These are phyloP conservation scores for Bubo blakistoni DNA, from an alignment of 2,113 vertebrate species.

Conservation along the genomic window DNA sequence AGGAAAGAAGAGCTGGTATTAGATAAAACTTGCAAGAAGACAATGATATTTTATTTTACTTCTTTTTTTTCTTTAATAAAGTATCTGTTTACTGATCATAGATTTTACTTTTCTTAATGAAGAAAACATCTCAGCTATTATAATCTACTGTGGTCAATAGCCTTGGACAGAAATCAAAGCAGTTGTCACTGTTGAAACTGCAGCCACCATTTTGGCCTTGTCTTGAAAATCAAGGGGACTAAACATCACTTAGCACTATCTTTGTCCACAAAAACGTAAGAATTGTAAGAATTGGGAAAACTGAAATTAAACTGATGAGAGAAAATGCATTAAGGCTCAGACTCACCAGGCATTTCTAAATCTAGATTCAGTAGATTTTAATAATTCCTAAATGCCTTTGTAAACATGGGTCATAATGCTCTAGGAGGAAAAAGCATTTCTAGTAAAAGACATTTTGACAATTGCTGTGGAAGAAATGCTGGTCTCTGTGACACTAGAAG, in stretches of 20 bases:
- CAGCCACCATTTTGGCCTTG: background rate
- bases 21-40: background rate
- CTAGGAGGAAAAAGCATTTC: background rate
- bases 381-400: background rate
- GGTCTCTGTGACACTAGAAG: background rate
- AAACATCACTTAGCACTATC: background rate
- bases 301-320: background rate
- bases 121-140: background rate
- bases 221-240: constrained; percentile 16
- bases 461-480: background rate
- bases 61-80: background rate
- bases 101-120: background rate
- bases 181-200: background rate
- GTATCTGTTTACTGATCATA: background rate
- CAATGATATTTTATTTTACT: background rate
- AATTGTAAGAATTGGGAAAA: background rate
- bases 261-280: background rate
- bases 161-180: background rate
- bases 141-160: background rate
- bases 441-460: background rate
- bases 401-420: background rate
- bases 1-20: background rate
- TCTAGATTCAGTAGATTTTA: background rate
- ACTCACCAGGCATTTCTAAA: background rate
- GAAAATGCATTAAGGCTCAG: background rate